Evolutionary conservation across 2,113 vertebrate species (phyloP), one percentile per base, ranked within the genome.

Genomic region (Dolichallabes microphthalmus): DNA sequence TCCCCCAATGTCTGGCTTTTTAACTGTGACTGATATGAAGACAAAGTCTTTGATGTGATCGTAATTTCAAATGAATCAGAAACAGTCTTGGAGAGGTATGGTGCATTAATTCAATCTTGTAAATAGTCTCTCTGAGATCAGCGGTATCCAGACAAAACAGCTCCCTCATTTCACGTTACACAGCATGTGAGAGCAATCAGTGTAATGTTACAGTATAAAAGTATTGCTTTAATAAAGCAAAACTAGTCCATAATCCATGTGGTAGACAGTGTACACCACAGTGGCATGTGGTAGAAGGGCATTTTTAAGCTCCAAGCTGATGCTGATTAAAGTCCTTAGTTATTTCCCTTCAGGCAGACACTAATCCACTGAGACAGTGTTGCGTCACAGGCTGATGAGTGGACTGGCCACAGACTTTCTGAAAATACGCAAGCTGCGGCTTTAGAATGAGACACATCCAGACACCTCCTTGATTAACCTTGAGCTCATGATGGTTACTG

Each of bases 201-300:
- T 82, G 69, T 63, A 14, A 78, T 32, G 55, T 55, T 81, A 53
- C 77, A 81, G 77, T 80, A 64, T 27, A 35, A 79, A 52, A 10
- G 57, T 27, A 25, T 74, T 25, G n/a, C 64, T 79, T 68, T 64
- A 32, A 60, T 35, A 35, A 82, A 63, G 45, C 78, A 81, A 73
- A 61, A 76, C 39, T 76, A 66, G 85, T 86, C 79, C 85, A 86
- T 86, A 82, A 82, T 82, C 85, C 85, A 82, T 80, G 27, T 12
- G n/a, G 85, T 55, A 82, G 78, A 75, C 22, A 12, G 68, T 17
- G 19, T 53, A 75, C n/a, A 63, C 55, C 64, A 61, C 66, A 55
- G 30, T 74, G 27, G 45, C 78, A 81, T 53, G 35, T 73, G 71
- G 69, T 52, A 4, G 58, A 82, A 68, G 63, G 19, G 64, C 73